These are phyloP conservation scores for Haliclona indistincta DNA, from an alignment of 37 sponge, comb jelly and placozoan species.

Conservation along the genomic window DNA sequence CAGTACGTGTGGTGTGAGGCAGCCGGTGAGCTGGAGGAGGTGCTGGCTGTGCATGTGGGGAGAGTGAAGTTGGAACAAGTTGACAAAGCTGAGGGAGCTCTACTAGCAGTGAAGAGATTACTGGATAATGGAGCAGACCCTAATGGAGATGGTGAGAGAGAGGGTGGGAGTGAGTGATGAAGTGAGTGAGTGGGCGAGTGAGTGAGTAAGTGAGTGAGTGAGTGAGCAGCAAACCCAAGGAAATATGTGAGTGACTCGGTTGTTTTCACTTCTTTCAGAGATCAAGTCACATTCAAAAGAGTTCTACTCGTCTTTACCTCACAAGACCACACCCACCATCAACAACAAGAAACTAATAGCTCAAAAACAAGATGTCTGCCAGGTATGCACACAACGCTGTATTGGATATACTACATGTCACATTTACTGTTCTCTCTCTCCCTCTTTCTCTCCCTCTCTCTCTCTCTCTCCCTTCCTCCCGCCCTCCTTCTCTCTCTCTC, in stretches of 20 bases:
- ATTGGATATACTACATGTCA: no score
- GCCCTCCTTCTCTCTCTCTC: no score
- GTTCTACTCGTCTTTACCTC: conserved; percentile 81
- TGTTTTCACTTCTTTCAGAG: not conserved
- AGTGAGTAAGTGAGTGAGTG: no score
- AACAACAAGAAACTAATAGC: conserved; percentile 57
- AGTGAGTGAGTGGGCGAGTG: no score
- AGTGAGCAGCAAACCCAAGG: no score
- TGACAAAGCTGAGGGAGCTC: conserved; percentile 81
- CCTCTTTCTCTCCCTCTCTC: no score
- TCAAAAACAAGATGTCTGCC: conserved; percentile 88
- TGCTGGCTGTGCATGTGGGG: conserved; percentile 71
- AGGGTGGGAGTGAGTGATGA: no score
- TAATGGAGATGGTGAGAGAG: conserved; percentile 2
- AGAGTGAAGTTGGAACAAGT: conserved; percentile 79
- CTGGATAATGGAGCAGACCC: conserved; percentile 37
- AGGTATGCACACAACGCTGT: conserved; percentile 39
- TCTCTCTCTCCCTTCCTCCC: no score
- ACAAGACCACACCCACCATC: conserved; percentile 47
- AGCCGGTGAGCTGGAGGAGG: conserved; percentile 66
- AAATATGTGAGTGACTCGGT: not conserved
- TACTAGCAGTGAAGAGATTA: conserved; percentile 61
- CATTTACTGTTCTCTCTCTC: no score
- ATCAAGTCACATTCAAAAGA: conserved; percentile 45
- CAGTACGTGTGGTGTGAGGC: conserved; percentile 86